Conservation (phyloP, 2,797 vertebrate species). For the Odontamblyopus rebecca region DNA sequence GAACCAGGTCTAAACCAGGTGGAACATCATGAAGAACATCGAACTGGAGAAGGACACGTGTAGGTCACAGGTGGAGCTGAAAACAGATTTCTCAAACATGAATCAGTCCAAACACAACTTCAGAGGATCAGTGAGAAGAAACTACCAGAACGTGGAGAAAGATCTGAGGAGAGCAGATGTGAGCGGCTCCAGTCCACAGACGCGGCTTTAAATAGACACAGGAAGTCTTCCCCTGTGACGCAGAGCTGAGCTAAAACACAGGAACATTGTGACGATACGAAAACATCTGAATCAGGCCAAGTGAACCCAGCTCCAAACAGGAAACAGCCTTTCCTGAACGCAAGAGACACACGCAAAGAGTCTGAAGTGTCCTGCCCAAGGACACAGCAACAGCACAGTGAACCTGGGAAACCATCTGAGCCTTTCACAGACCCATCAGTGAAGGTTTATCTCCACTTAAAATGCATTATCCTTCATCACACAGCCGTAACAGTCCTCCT, state of each 20-base stretch:
- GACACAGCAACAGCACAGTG: neutral
- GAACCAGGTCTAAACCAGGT: too few species aligned
- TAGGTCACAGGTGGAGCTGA: too few species aligned
- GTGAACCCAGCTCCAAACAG: neutral
- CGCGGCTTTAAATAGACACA: neutral
- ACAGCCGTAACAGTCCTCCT: neutral
- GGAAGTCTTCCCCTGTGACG: neutral
- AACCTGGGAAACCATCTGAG: neutral
- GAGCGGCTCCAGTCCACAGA: neutral
- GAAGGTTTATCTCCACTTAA: neutral
- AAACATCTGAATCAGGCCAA: neutral
- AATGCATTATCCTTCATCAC: neutral
- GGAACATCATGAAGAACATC: too few species aligned
- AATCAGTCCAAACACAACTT: too few species aligned
- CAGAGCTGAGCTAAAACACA: neutral
- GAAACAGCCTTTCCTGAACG: neutral
- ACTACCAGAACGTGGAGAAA: too few species aligned
- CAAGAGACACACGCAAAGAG: neutral
- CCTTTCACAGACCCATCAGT: neutral
- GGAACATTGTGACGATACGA: neutral
- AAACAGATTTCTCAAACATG: too few species aligned
- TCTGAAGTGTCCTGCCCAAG: neutral
- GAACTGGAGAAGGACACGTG: too few species aligned
- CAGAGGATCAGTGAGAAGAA: too few species aligned
- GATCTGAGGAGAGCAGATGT: too few species aligned